Base-by-base conservation (phyloP, 2,113 vertebrate species). In the Mugil cephalus region DNA sequence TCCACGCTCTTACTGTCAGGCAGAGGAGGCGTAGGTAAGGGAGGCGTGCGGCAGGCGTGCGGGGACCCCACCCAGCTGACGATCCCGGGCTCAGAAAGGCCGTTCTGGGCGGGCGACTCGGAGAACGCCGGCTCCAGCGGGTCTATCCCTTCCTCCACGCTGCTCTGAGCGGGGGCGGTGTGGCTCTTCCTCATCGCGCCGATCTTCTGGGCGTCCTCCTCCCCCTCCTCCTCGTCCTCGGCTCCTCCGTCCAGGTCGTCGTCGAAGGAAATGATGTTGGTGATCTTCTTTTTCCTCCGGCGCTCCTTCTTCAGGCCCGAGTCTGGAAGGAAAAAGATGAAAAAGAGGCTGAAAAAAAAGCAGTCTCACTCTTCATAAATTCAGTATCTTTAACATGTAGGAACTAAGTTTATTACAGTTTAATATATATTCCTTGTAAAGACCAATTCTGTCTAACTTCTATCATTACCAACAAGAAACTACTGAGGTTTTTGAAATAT, bases 251-350 rank as follows among this genome's bases (percentile, higher is more conserved):
- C 96, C 53, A 96, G 93, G 15, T 95, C 93, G 30, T 95, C 94
- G 34, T 98, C 97, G 78, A 99, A 99, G 4, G 97, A 99, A 80
- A 99, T 99, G 7, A 99, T 99, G 90, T 98, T 96, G 60, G 97
- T 96, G 90, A 99, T 92, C 87, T 96, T 98, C 89, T 98, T 99
- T 89, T 95, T 99, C 91, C 95, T 96, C 65, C 96, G 95, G 6
- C 97, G 90, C 71, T 98, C 97, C 69, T 95, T 98, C 92, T 88
- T 96, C 73, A 95, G 86, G n/a, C 92, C 92, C 0, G 93, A 91
- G 89, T 99, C 98, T 99, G 88, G 10, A 55, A 4, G 14, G 18
- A 10, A 63, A 75, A 19, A 12, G 56, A 36, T 17, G 12, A 47
- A 70, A 43, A 38, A 10, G 1, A n/a, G 48, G 40, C 9, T 58